Evolutionary conservation across 2,888 invertebrate genomes (phyloP), one percentile per base, ranked within the genome.

Genomic region (Pseudoips prasinana): DNA sequence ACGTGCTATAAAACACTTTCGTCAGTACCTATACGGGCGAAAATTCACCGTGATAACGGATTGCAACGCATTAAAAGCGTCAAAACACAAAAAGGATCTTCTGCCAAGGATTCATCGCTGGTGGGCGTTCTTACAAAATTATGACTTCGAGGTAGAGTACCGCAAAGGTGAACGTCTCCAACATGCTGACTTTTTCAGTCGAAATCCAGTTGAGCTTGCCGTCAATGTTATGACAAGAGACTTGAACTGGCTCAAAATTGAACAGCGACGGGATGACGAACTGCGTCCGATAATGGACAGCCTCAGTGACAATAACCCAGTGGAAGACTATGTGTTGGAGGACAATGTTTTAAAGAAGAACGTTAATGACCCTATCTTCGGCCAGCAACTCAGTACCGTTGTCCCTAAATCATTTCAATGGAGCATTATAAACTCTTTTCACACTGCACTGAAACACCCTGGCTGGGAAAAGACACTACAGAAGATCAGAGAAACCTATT

Each of bases 101-200:
- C 7, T 20, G 7, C 20, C 20, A 7, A 27, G 60, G 0, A 39
- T 64, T 1, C 48, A 57, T 28, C 26, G 62, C 1, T 65, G 62
- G 62, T 65, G 62, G 60, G 43, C 58, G 0, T 63, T 28, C 24
- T 20, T 65, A 3, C 62, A 63, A 38, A 51, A 56, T 14, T 60
- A 25, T 25, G 37, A 49, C 6, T 39, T 52, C 25, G 44, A 51
- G 0, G 36, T 59, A n/a, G 47, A 51, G 18, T 55, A 55, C 25
- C 22, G 49, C 3, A 52, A 46, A 25, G 45, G 46, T 3, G 40
- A 47, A 17, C 29, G 20, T 1, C 29, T 29, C 8, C 44, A 46
- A 10, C 59, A 59, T 19, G 60, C 46, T 0, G 56, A 60, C 10
- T 55, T 38, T 8, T 41, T 60, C 5, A 58, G 55, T n/a, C 22